Percentiles rank a stretch among this genome's conserved stretches.
These are phyloP conservation scores for Liparis tanakae DNA, from an alignment of 2,797 vertebrate genomes.

Conservation along the genomic window DNA sequence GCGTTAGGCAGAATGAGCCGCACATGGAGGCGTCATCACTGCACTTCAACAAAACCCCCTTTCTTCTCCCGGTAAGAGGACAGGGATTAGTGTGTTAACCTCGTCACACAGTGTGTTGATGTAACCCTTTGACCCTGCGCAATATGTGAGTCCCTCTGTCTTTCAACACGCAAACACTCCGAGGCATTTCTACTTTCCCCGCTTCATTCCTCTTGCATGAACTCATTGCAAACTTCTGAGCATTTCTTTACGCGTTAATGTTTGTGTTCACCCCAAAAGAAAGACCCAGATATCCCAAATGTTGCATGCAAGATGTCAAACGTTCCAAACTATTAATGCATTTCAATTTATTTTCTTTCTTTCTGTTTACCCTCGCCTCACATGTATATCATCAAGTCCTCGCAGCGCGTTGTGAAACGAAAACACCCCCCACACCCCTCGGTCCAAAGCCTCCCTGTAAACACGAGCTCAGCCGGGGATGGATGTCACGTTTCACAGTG, in stretches of 20 bases:
- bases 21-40: conserved; percentile 51
- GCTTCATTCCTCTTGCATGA: conserved; percentile 30
- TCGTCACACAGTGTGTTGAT: conserved; percentile 60
- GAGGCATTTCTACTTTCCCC: conserved; percentile 16
- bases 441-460: conserved; percentile 63
- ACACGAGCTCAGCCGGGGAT: conserved; percentile 61
- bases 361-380: conserved; percentile 33
- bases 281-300: not conserved
- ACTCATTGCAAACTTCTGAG: conserved; percentile 9
- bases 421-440: conserved; percentile 49
- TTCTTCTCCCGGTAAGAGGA: conserved; percentile 67
- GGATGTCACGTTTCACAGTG: conserved; percentile 62
- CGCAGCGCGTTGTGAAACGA: conserved; percentile 57
- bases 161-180: conserved; percentile 40
- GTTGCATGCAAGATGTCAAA: not conserved
- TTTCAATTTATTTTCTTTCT: not conserved
- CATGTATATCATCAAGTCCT: conserved; percentile 43
- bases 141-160: conserved; percentile 51
- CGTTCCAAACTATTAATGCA: not conserved
- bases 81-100: conserved; percentile 71
- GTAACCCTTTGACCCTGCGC: conserved; percentile 64
- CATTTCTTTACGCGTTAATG: conserved; percentile 23
- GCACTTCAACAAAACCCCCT: conserved; percentile 70
- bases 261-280: not conserved
- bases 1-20: conserved; percentile 57